phyloP scores from a whole-genome alignment of 2,888 invertebrate genomes.

The Ornithoptera priamus region DNA sequence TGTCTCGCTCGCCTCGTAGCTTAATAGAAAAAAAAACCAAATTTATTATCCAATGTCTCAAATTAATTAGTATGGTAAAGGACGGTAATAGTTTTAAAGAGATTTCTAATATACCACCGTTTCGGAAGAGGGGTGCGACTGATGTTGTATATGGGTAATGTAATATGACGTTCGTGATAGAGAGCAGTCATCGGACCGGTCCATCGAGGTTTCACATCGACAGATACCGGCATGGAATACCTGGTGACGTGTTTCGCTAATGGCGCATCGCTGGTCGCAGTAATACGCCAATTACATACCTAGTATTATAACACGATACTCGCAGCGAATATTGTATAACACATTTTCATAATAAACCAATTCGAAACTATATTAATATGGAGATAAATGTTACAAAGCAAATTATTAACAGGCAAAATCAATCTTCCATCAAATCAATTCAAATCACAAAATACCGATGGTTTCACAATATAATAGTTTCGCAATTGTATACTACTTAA shows the following conservation, averaged over 20 bases:
- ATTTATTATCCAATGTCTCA: too few relatives aligned
- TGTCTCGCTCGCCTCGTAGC: too few relatives aligned
- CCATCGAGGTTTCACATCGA: slow-evolving; percentile 56
- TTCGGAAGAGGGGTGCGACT: slow-evolving; percentile 10
- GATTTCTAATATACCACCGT: slow-evolving; percentile 1
- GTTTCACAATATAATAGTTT: too few relatives aligned
- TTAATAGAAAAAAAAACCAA: too few relatives aligned
- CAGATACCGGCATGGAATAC: slow-evolving; percentile 28
- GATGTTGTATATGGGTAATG: slow-evolving; percentile 18
- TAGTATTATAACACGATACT: background rate
- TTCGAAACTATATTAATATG: too few relatives aligned
- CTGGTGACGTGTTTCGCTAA: slow-evolving; percentile 31
- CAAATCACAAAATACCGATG: too few relatives aligned
- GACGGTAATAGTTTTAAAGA: background rate
- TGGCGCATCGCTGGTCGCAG: background rate
- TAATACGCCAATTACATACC: background rate
- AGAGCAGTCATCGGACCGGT: slow-evolving; percentile 49
- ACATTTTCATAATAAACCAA: too few relatives aligned
- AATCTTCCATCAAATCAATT: too few relatives aligned
- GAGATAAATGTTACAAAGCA: too few relatives aligned
- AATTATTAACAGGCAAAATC: too few relatives aligned
- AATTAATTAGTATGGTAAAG: background rate
- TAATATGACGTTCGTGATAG: slow-evolving; percentile 34
- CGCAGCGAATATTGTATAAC: too few relatives aligned
- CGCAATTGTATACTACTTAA: too few relatives aligned